Evolutionary conservation across 2,888 invertebrate species (phyloP), one percentile per base, ranked within the genome.

Genomic region (Hipparchia sbordonii): DNA sequence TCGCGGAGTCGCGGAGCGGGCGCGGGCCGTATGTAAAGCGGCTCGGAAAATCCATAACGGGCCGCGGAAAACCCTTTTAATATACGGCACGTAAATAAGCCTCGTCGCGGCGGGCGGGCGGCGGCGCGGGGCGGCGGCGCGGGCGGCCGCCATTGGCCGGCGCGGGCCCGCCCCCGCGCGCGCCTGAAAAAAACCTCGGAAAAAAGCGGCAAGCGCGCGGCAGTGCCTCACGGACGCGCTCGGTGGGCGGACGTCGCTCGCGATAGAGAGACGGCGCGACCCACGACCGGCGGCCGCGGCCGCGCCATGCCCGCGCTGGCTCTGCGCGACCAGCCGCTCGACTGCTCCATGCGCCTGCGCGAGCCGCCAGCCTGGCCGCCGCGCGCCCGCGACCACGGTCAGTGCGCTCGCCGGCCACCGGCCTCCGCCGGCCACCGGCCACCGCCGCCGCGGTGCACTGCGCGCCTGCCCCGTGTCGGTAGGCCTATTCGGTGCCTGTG

Each of bases 311-410:
- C 95, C 89, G 95, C 95, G 95, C 94, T 95, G 87, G 95, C 95
- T 81, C 94, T 94, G 85, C 88, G 93, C 94, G 88, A 91, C 87
- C 96, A 96, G 90, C 96, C 96, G 80, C 94, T 96, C 82, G 96
- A 96, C 94, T 96, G 96, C 92, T 96, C 96, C 87, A 96, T 96
- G 94, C 90, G 92, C 87, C 90, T 92, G 88, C 93, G 91, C 84
- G 90, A 89, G 82, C 85, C 89, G 82, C 89, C 89, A 81, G 87
- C 89, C 83, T 89, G 89, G 89, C 89, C 90, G 80, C 87, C 89
- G 85, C 77, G 78, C 77, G 82, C 80, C 79, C 83, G 81, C 80
- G 82, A 79, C 80, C 90, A 88, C 90, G 92, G 91, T 91, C 89
- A 89, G 92, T 90, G 82, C 77, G 73, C 56, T 70, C 33, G 57